phyloP scores from a whole-genome alignment of 2,888 invertebrate genomes.

The Drosophila aldrichi region DNA sequence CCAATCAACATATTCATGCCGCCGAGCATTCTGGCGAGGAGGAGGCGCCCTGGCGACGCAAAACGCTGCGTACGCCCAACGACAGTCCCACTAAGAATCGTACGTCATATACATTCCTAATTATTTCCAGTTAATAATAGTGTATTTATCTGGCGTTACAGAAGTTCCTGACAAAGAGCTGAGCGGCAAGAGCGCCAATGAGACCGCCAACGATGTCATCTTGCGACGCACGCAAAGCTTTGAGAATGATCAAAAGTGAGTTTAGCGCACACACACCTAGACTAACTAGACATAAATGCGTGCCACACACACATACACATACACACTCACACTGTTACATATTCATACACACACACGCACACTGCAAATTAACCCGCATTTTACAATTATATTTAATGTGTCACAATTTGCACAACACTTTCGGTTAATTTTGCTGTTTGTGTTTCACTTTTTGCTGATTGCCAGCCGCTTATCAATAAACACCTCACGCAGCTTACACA shows the following conservation, averaged over 20 bases:
- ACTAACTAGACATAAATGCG: slow-evolving; percentile 61
- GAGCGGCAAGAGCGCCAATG: slow-evolving; percentile 72
- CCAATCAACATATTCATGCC: slow-evolving; percentile 84
- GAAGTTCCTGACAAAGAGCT: slow-evolving; percentile 87
- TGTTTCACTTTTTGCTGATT: slow-evolving; percentile 70
- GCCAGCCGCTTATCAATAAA: slow-evolving; percentile 58
- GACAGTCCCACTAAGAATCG: slow-evolving; percentile 87
- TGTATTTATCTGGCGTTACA: slow-evolving; percentile 63
- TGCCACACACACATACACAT: slow-evolving; percentile 52
- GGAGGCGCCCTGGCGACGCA: slow-evolving; percentile 89
- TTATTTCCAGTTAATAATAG: not conserved
- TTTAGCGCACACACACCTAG: slow-evolving; percentile 72
- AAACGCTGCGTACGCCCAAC: slow-evolving; percentile 86
- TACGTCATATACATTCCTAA: slow-evolving; percentile 60
- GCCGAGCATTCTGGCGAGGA: slow-evolving; percentile 86
- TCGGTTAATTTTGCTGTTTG: slow-evolving; percentile 63
- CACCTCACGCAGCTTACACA: slow-evolving; percentile 35
- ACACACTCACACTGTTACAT: slow-evolving; percentile 38
- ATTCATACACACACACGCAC: slow-evolving; percentile 24
- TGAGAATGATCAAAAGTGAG: slow-evolving; percentile 95
- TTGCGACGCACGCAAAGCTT: slow-evolving; percentile 94
- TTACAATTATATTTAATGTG: slow-evolving; percentile 39
- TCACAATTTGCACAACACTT: slow-evolving; percentile 67
- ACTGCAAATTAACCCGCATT: slow-evolving; percentile 70
- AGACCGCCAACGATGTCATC: slow-evolving; percentile 87